Evolutionary conservation across 2,113 vertebrate genomes (phyloP).

Genomic region (Bufo gargarizans): DNA sequence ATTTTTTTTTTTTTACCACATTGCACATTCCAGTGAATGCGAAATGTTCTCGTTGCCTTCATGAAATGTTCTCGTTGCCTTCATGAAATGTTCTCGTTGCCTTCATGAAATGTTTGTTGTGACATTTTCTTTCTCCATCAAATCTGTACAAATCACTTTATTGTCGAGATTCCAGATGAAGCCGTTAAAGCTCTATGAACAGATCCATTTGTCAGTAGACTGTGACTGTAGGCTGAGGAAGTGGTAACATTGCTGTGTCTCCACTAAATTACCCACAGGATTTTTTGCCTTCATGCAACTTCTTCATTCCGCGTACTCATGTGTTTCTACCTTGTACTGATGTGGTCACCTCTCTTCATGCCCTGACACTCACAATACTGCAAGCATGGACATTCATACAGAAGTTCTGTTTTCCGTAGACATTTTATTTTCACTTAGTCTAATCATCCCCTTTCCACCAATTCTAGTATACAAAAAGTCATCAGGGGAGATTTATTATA

Average conservation of each 20-base stretch:
- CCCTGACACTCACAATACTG: no score
- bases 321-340: neutral
- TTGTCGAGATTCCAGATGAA: neutral
- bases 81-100: neutral
- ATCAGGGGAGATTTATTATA: no score
- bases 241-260: neutral
- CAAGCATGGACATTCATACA: no score
- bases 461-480: neutral
- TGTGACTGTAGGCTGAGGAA: neutral
- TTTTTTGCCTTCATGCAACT: neutral
- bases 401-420: neutral
- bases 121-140: no score
- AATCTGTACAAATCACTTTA: neutral
- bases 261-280: neutral
- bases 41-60: neutral
- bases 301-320: no score
- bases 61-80: neutral
- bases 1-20: neutral
- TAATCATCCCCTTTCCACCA: neutral
- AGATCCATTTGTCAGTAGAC: neutral
- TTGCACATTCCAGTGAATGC: neutral
- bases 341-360: slow-evolving; percentile 10
- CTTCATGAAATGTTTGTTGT: neutral
- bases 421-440: neutral
- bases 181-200: neutral